Conservation (phyloP, 2,797 vertebrate species). For the Anabas testudineus region DNA sequence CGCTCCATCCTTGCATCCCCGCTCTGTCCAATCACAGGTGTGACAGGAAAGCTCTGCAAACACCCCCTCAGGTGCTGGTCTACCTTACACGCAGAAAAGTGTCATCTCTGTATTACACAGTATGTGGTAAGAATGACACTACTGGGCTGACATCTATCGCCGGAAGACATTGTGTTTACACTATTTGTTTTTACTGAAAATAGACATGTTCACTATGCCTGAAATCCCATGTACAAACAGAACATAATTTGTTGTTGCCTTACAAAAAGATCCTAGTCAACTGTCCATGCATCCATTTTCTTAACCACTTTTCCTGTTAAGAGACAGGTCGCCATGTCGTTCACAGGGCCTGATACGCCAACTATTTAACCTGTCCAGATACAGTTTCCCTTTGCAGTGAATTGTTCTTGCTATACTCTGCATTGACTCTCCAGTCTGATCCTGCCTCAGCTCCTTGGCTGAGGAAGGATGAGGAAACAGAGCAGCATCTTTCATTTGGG, state of each 20-base stretch:
- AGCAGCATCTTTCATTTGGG: no score
- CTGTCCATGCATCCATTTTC: no score
- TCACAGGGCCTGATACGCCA: no score
- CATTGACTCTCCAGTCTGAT: no score
- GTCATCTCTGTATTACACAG: conserved; percentile 46
- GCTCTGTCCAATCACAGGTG: conserved; percentile 49
- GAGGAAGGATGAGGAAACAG: no score
- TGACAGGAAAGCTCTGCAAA: conserved; percentile 54
- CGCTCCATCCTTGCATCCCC: conserved; percentile 43
- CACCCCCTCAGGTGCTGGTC: conserved; percentile 62
- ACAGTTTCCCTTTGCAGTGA: no score
- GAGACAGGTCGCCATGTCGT: no score
- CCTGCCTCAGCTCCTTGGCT: no score
- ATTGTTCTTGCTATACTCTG: no score
- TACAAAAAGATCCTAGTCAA: no score
- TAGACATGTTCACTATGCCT: conserved; percentile 16
- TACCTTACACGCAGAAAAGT: conserved; percentile 54
- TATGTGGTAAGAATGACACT: conserved; percentile 37
- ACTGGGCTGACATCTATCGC: conserved; percentile 43
- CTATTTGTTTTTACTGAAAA: conserved; percentile 43
- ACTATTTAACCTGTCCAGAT: no score
- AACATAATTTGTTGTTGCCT: background rate
- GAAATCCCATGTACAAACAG: conserved; percentile 13
- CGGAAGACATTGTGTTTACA: conserved; percentile 50
- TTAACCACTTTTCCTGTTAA: no score